A percentile compares a stretch with the other conserved stretches of the same genome.
Evolutionary conservation across 2,797 vertebrate species (phyloP).

Genomic region (Leptatherina wallacei): DNA sequence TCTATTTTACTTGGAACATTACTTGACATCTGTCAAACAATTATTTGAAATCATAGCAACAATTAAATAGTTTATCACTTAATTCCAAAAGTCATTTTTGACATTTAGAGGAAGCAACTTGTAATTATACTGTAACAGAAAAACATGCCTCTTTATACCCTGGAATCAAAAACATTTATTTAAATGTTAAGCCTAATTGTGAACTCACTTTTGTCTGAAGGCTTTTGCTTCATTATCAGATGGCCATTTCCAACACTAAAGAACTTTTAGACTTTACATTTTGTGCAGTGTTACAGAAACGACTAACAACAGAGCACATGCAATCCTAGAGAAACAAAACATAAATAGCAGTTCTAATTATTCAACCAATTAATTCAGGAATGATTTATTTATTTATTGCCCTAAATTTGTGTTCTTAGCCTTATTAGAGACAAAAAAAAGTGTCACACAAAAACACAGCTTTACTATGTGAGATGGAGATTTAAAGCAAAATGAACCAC

Average conservation of each 20-base stretch:
- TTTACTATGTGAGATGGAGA: not conserved
- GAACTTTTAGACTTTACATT: too few relatives aligned
- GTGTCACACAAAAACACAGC: not conserved
- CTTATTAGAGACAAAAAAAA: not conserved
- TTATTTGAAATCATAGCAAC: not conserved
- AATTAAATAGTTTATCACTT: not conserved
- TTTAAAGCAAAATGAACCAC: not conserved
- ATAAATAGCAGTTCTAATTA: not conserved
- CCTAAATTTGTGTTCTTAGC: not conserved
- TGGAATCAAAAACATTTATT: not conserved
- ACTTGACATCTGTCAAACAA: not conserved
- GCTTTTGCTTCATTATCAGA: too few relatives aligned
- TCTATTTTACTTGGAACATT: slow-evolving; percentile 17
- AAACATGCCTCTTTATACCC: not conserved
- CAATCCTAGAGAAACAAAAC: not conserved
- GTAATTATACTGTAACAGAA: not conserved
- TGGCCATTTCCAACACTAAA: too few relatives aligned
- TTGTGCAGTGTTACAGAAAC: too few relatives aligned
- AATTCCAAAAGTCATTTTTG: not conserved
- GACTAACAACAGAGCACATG: not conserved
- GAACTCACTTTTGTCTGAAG: not conserved
- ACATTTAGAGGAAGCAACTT: not conserved
- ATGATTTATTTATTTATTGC: not conserved
- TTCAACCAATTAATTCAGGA: not conserved
- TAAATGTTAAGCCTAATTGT: not conserved